These are phyloP conservation scores for Muschampia plurimacula DNA, from an alignment of 2,888 invertebrate genomes.

Conservation along the genomic window DNA sequence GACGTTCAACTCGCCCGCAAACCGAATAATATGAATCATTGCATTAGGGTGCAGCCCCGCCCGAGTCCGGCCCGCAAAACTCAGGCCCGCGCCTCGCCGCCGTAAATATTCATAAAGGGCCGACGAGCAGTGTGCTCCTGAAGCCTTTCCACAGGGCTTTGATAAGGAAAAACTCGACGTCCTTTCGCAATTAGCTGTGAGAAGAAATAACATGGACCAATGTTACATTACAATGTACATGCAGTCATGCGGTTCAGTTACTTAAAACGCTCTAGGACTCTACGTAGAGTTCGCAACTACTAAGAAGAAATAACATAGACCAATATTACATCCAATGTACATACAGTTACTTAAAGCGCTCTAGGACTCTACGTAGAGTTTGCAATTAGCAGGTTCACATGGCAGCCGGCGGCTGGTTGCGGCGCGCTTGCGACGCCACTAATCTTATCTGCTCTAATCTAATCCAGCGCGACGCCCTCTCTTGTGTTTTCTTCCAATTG, in stretches of 20 bases:
- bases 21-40: constrained; percentile 86
- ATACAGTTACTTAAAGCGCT: constrained; percentile 1
- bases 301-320: constrained; percentile 23
- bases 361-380: constrained; percentile 53
- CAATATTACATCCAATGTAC: background rate
- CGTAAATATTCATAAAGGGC: constrained; percentile 68
- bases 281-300: constrained; percentile 61
- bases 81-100: constrained; percentile 58
- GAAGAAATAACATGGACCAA: constrained; percentile 10
- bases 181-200: constrained; percentile 44
- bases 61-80: constrained; percentile 75
- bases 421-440: constrained; percentile 63
- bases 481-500: constrained; percentile 84
- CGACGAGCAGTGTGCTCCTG: constrained; percentile 54
- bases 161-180: constrained; percentile 45
- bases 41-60: constrained; percentile 85
- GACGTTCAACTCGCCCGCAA: constrained; percentile 86
- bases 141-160: constrained; percentile 48
- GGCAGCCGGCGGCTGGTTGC: constrained; percentile 54
- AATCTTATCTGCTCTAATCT: constrained; percentile 83
- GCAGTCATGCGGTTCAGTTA: background rate
- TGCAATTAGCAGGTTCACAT: constrained; percentile 72
- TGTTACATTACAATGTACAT: background rate
- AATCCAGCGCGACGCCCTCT: constrained; percentile 79
- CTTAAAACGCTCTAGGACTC: constrained; percentile 36